Base-by-base conservation (phyloP, 2,113 vertebrate species). In the Nibea albiflora region DNA sequence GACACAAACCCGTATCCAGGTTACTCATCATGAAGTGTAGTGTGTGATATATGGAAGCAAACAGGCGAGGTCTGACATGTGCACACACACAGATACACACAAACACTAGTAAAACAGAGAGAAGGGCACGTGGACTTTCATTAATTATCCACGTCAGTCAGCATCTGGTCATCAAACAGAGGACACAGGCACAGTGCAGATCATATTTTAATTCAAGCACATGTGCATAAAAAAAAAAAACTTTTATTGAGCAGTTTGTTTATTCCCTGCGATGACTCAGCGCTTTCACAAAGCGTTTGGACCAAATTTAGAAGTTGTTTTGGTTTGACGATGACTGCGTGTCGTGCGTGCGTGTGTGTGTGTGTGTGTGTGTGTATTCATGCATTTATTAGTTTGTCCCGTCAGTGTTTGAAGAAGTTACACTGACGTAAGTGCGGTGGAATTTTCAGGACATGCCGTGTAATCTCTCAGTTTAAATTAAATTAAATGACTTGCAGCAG, bases 11-110 rank as follows among this genome's bases (percentile, higher is more conserved):
- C 4, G 10, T 9, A 17, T 50, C 39, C 64, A 52, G 52, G 60
- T 75, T 39, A 52, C 19, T 50, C 39, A 24, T 56, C 60, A 46
- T 57, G 56, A 72, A 58, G 49, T 22, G 49, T 9, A 20, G n/a
- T n/a, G 16, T 6, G 16, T 49, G 64, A 82, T 62, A 53, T 49
- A 75, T 62, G 35, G 52, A 5, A 71, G 65, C 31, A 67, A 73
- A 76, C 47, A 15, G 69, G 42, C 5, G 47, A 35, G 46, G 1
- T 79, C 42, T 46, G 22, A 56, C 24, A 52, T 66, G 56, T 39
- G 35, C 2, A 7, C 19, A 9, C 26, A 26, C 35, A 20, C 0
- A 22, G 17, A 78, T 54, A 65, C 15, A 57, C 17, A 52, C 56
- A 70, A 44, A 7, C 42, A 75, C 9, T 49, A n/a, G 12, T 47